Percentiles rank a stretch among this genome's conserved stretches.
Conservation (phyloP, 53 echinoderm and acorn worm species). For the Holothuria scabra region DNA sequence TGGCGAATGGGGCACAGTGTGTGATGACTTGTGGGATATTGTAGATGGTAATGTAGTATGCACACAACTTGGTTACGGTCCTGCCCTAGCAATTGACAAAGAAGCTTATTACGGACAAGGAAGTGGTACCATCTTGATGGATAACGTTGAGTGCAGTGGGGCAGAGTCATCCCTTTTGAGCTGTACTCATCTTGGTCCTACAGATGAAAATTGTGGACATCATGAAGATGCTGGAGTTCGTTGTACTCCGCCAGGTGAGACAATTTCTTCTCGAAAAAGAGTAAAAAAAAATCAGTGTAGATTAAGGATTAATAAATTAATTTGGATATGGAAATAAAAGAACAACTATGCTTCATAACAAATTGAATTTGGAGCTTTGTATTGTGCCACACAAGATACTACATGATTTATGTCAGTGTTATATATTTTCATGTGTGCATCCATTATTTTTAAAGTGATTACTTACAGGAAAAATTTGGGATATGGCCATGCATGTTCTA, state of each 20-base stretch:
- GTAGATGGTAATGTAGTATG: slow-evolving; percentile 50
- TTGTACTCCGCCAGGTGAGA: background rate
- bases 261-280: too few species aligned
- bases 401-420: too few species aligned
- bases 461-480: too few species aligned
- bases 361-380: too few species aligned
- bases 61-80: slow-evolving; percentile 54
- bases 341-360: too few species aligned
- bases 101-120: slow-evolving; percentile 56
- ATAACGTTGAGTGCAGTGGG: slow-evolving; percentile 56
- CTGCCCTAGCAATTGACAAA: slow-evolving; percentile 34
- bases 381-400: too few species aligned
- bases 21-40: slow-evolving; percentile 59
- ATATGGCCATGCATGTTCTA: too few species aligned
- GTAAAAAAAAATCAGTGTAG: too few species aligned
- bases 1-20: slow-evolving; percentile 57
- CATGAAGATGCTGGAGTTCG: slow-evolving; percentile 48
- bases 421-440: too few species aligned
- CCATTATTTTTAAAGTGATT: too few species aligned
- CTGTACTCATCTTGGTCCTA: slow-evolving; percentile 31
- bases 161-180: slow-evolving; percentile 36
- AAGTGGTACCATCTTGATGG: slow-evolving; percentile 45
- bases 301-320: too few species aligned
- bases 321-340: too few species aligned
- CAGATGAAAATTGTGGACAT: slow-evolving; percentile 41